A percentile compares a stretch with the other conserved stretches of the same genome.
Conservation (phyloP, 2,888 invertebrate species). For the Seira musarum region DNA sequence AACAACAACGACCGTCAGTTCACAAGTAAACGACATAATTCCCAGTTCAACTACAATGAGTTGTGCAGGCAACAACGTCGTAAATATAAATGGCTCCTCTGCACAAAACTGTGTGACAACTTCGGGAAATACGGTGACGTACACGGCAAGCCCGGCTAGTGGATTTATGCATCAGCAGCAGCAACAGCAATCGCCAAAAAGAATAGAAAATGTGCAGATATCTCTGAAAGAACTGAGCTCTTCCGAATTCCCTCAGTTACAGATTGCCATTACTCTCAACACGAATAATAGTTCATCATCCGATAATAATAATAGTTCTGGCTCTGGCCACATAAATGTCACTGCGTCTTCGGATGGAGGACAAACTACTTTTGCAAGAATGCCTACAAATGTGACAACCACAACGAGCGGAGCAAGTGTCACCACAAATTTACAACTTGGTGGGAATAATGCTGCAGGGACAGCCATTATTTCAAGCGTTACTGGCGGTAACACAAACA, state of each 20-base stretch:
- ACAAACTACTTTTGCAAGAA: background rate
- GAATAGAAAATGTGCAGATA: conserved; percentile 70
- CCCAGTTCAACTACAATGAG: background rate
- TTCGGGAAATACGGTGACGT: conserved; percentile 33
- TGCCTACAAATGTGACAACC: conserved; percentile 7
- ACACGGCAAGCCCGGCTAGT: conserved; percentile 33
- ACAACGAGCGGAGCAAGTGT: conserved; percentile 12
- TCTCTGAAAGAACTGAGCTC: conserved; percentile 67
- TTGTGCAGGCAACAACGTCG: conserved; percentile 16
- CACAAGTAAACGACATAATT: conserved; percentile 19
- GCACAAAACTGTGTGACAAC: conserved; percentile 10
- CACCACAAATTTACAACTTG: conserved; percentile 44
- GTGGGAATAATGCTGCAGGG: conserved; percentile 5
- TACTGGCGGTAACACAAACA: background rate
- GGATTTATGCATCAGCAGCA: conserved; percentile 36
- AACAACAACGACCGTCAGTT: conserved; percentile 18
- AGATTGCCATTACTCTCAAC: conserved; percentile 69
- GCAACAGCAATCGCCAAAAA: conserved; percentile 45
- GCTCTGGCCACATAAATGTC: conserved; percentile 30
- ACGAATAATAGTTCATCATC: conserved; percentile 59
- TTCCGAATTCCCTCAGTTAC: conserved; percentile 68
- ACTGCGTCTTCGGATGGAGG: conserved; percentile 15
- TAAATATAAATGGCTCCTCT: conserved; percentile 14
- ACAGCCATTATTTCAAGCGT: background rate
- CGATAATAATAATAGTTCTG: conserved; percentile 35